Evolutionary conservation across 2,797 vertebrate species (phyloP).

Genomic region (Lutjanus campechanus): DNA sequence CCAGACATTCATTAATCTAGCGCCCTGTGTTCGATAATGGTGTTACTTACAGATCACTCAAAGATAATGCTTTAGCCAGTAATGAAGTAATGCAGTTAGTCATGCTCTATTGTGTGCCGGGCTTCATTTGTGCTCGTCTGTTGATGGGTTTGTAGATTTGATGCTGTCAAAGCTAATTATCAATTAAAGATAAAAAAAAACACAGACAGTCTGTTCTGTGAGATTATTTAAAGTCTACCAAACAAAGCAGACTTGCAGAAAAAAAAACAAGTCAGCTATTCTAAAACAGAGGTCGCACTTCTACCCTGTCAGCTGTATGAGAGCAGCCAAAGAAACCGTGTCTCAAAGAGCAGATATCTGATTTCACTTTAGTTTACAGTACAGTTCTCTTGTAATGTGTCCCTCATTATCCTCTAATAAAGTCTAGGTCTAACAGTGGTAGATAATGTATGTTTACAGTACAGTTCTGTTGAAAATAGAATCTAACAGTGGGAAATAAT

Average conservation of each 20-base stretch:
- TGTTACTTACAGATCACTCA: constrained; percentile 45
- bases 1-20: constrained; percentile 57
- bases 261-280: not conserved
- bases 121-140: constrained; percentile 2
- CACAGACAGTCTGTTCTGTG: not conserved
- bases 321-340: no score
- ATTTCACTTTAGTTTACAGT: no score
- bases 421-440: no score
- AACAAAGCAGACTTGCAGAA: constrained; percentile 9
- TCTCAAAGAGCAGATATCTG: no score
- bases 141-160: constrained; percentile 29
- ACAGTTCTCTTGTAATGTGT: no score
- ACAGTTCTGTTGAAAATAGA: no score
- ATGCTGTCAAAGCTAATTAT: constrained; percentile 35
- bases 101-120: constrained; percentile 14
- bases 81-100: constrained; percentile 33
- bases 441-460: no score
- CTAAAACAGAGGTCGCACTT: no score
- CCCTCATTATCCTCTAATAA: no score
- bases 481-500: no score
- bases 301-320: no score
- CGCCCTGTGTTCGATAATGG: constrained; percentile 31
- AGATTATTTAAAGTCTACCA: constrained; percentile 10
- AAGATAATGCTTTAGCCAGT: constrained; percentile 29
- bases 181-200: not conserved